These are phyloP conservation scores for Drosophila rubida DNA, from an alignment of 2,888 invertebrate genomes.

Conservation along the genomic window DNA sequence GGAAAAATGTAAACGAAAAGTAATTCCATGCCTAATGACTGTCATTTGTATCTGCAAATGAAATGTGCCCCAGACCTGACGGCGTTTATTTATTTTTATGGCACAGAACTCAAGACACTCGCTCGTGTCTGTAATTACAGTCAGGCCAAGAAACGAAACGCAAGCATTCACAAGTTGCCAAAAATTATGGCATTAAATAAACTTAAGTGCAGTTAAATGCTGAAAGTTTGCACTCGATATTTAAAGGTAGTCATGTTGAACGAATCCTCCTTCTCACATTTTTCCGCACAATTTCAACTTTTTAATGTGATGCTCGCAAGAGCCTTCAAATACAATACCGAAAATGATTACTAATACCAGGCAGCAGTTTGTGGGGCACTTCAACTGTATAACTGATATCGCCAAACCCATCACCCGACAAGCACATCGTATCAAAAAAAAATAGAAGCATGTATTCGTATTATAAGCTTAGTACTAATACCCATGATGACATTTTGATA, in stretches of 20 bases:
- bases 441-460: neutral
- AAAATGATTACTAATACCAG: neutral
- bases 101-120: constrained; percentile 34
- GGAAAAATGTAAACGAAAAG: constrained; percentile 48
- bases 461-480: neutral
- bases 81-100: constrained; percentile 71
- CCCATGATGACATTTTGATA: neutral
- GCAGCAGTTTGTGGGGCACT: neutral
- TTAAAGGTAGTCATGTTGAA: neutral
- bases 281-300: neutral
- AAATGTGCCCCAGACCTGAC: constrained; percentile 59
- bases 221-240: constrained; percentile 7
- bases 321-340: neutral
- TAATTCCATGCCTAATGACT: constrained; percentile 69
- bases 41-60: constrained; percentile 66
- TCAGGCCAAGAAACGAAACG: constrained; percentile 13
- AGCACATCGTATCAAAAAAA: neutral
- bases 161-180: constrained; percentile 47
- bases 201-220: constrained; percentile 40
- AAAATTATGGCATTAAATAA: constrained; percentile 65
- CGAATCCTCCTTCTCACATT: neutral
- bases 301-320: constrained; percentile 6
- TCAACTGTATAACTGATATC: neutral
- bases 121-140: constrained; percentile 62
- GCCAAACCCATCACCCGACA: neutral